Conservation (phyloP, 2,888 invertebrate species). For the Agrotis exclamationis region DNA sequence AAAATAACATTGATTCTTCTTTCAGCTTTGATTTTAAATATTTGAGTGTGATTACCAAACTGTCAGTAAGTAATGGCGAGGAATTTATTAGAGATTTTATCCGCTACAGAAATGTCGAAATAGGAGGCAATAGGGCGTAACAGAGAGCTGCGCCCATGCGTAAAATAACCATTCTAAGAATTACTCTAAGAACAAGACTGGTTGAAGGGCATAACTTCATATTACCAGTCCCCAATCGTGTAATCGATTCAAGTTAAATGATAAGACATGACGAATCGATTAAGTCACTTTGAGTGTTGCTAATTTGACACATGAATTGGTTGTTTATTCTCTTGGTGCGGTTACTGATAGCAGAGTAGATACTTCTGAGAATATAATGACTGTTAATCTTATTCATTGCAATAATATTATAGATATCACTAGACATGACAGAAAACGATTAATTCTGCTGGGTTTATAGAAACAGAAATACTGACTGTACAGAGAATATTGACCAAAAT, state of each 20-base stretch:
- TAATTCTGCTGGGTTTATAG: not conserved
- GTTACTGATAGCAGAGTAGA: constrained; percentile 15
- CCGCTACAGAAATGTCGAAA: constrained; percentile 75
- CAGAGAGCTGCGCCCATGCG: constrained; percentile 80
- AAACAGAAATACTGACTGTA: not conserved
- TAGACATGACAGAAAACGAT: not conserved
- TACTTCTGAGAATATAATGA: constrained; percentile 30
- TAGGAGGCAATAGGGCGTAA: constrained; percentile 80
- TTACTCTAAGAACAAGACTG: constrained; percentile 60
- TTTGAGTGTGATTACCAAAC: constrained; percentile 30
- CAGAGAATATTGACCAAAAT: not conserved
- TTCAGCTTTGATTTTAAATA: not conserved
- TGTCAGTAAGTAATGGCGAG: constrained; percentile 21
- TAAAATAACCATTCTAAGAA: constrained; percentile 77
- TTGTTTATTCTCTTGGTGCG: constrained; percentile 39
- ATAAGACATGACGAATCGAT: constrained; percentile 58
- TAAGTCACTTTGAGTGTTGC: constrained; percentile 42
- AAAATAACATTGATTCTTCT: not conserved
- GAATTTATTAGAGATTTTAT: constrained; percentile 54
- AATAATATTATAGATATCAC: not conserved
- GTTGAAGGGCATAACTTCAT: constrained; percentile 44
- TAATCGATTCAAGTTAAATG: constrained; percentile 61
- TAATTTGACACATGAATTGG: constrained; percentile 58
- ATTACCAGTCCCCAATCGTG: constrained; percentile 39
- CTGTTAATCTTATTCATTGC: constrained; percentile 11